Percentiles rank a stretch among this genome's conserved stretches.
Evolutionary conservation across 2,888 invertebrate genomes (phyloP).

Genomic region (Melitaea athalia): DNA sequence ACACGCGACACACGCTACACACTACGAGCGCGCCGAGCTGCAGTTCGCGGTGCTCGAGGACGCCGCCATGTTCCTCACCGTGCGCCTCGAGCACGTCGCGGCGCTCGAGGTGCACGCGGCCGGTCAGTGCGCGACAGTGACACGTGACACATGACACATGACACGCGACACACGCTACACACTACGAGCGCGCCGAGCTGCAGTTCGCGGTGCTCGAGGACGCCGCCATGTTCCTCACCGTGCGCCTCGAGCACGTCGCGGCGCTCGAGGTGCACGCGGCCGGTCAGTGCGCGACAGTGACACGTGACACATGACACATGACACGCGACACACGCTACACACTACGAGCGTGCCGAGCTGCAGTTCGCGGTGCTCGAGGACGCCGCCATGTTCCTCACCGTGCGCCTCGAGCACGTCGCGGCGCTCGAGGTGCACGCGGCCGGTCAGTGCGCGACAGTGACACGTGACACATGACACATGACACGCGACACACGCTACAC

Average conservation of each 20-base stretch:
- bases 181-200: no score
- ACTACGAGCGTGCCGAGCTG: no score
- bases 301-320: not conserved
- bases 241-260: no score
- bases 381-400: constrained; percentile 85
- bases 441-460: constrained; percentile 59
- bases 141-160: no score
- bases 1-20: not conserved
- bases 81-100: constrained; percentile 88
- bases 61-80: constrained; percentile 85
- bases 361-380: constrained; percentile 78
- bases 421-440: constrained; percentile 85
- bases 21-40: not conserved
- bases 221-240: no score
- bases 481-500: no score
- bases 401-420: constrained; percentile 88
- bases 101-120: constrained; percentile 85
- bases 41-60: constrained; percentile 78
- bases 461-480: no score
- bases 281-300: not conserved
- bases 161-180: no score
- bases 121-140: constrained; percentile 59
- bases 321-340: no score
- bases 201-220: no score
- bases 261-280: no score